Evolutionary conservation across 92 coral and sea anemone species (phyloP), one percentile per base, ranked within the genome.

Genomic region (Parazoanthus swiftii): DNA sequence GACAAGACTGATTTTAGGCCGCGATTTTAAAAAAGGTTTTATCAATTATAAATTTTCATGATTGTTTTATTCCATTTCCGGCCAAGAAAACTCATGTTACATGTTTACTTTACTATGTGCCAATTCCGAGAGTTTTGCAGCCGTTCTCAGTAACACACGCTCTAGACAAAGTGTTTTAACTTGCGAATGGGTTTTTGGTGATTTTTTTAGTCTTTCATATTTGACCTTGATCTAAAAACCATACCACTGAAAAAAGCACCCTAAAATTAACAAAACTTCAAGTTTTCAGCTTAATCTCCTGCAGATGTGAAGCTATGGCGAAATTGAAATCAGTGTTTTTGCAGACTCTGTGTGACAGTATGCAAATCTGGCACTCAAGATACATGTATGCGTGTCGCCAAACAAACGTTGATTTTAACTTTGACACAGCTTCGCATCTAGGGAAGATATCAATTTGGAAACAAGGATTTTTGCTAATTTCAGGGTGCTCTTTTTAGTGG

Each of bases 401-500:
- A 71, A 71, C 75, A 71, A 71, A 71, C 75, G 25, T 71, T 71
- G 75, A 71, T 71, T 71, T 71, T 71, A 8, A 26, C 75, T 71
- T 71, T 71, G 75, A 6, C 75, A 71, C 75, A 71, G 75, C 15
- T 71, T 71, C 75, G 75, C 75, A 71, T 71, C 75, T 71, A 4
- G 7, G 15, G 75, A 71, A 71, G 9, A 71, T 71, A 71, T 71
- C 75, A 71, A 6, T 0, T 14, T 71, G 75, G 75, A 71, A 71
- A 71, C 75, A 2, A 25, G 36, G 37, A 71, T 2, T 71, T 71
- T 71, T 71, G 75, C 75, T 71, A 71, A 71, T 71, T 71, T 71
- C 75, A 71, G 75, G 75, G 75, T 6, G 75, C 75, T 71, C 75
- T 68, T 71, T 58, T 71, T 71, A 71, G 75, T 71, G 75, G 75